Evolutionary conservation across 92 coral and sea anemone genomes (phyloP).

Genomic region (Heliopora coerulea): DNA sequence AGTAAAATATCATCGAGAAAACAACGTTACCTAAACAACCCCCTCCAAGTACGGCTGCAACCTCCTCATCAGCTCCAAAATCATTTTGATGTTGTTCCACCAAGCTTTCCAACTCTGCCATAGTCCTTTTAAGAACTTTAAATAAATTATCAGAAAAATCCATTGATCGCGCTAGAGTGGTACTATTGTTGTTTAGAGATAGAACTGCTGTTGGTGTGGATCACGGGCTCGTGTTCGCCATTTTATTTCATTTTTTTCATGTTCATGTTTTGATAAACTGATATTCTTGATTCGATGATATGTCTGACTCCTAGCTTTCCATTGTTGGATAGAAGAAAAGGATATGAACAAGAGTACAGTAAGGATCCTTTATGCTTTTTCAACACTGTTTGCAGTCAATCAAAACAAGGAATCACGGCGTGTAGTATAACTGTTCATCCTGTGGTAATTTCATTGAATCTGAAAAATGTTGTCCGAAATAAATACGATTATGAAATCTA

Average conservation of each 20-base stretch:
- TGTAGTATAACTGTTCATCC: too few relatives aligned
- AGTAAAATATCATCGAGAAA: background rate
- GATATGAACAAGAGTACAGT: background rate
- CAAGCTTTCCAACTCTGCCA: conserved; percentile 17
- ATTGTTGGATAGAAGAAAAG: background rate
- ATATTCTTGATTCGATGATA: too few relatives aligned
- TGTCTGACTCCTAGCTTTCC: too few relatives aligned
- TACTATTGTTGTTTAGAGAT: background rate
- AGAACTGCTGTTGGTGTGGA: background rate
- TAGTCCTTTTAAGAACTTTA: background rate
- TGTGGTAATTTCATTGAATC: too few relatives aligned
- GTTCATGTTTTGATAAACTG: background rate
- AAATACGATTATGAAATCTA: too few relatives aligned
- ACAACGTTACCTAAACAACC: conserved; percentile 20
- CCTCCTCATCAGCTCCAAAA: conserved; percentile 74
- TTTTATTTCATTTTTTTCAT: background rate
- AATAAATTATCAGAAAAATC: background rate
- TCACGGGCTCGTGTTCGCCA: background rate
- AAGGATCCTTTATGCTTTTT: background rate
- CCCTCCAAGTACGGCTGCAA: conserved; percentile 66
- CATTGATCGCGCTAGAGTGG: conserved; percentile 5
- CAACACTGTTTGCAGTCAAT: background rate
- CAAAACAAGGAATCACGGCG: background rate
- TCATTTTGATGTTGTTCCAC: conserved; percentile 26
- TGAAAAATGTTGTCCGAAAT: too few relatives aligned